These are phyloP conservation scores for Polydrusus tereticollis DNA, from an alignment of 2,888 invertebrate species.

Conservation along the genomic window DNA sequence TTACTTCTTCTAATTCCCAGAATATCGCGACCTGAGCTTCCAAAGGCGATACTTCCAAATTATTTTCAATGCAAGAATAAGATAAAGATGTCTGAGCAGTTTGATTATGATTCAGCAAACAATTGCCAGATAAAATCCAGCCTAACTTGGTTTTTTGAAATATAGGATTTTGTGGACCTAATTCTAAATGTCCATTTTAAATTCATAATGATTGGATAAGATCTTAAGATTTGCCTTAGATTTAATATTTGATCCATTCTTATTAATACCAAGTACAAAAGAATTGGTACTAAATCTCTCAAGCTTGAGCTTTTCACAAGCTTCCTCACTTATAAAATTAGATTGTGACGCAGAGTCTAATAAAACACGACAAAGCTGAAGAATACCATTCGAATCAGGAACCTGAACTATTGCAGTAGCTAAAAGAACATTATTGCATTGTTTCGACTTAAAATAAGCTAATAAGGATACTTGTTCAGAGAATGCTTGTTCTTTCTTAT, in stretches of 20 bases:
- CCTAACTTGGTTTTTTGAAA: constrained; percentile 34
- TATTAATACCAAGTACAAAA: not conserved
- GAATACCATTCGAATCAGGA: not conserved
- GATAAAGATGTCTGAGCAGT: too few species aligned
- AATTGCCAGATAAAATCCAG: constrained; percentile 38
- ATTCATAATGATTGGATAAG: not conserved
- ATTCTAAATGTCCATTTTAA: not conserved
- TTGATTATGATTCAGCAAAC: not conserved
- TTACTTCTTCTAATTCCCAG: too few species aligned
- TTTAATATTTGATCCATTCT: not conserved
- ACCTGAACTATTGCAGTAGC: constrained; percentile 17
- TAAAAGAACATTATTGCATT: not conserved
- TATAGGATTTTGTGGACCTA: constrained; percentile 1
- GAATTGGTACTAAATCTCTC: not conserved
- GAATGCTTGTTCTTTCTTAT: not conserved
- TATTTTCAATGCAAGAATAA: too few species aligned
- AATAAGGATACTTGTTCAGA: not conserved
- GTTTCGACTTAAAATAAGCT: not conserved
- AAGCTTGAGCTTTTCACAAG: not conserved
- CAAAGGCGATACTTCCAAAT: too few species aligned
- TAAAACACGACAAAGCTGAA: constrained; percentile 13
- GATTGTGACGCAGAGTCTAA: constrained; percentile 13
- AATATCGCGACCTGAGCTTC: too few species aligned
- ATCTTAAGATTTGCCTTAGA: not conserved
- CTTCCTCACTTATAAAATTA: not conserved